Evolutionary conservation across 1,140 invertebrate genomes (phyloP).

Genomic region (Brachionus rubens): DNA sequence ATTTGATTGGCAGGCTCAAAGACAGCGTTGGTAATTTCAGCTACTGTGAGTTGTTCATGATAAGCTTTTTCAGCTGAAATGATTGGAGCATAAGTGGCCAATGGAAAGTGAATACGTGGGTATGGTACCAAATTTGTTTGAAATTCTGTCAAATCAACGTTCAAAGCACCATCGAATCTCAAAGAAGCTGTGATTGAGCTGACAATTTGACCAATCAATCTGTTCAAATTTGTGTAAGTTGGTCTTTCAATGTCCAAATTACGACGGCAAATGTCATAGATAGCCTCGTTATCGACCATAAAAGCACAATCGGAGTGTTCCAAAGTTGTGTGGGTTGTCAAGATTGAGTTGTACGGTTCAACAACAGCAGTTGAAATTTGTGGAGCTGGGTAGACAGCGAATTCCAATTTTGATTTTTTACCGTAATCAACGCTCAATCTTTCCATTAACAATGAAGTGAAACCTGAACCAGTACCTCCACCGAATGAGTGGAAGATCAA

Average conservation of each 20-base stretch:
- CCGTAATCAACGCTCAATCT: conserved; percentile 79
- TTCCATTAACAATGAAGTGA: conserved; percentile 81
- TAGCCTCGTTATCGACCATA: conserved; percentile 77
- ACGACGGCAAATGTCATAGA: conserved; percentile 79
- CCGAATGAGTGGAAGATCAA: conserved; percentile 31
- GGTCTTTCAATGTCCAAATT: conserved; percentile 78
- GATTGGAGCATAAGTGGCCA: conserved; percentile 80
- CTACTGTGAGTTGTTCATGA: conserved; percentile 63
- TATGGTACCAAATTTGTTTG: conserved; percentile 57
- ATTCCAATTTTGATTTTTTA: conserved; percentile 81
- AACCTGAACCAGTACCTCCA: conserved; percentile 68
- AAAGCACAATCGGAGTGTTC: conserved; percentile 58
- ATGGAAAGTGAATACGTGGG: conserved; percentile 67
- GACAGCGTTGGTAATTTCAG: conserved; percentile 64
- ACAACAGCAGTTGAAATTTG: conserved; percentile 64
- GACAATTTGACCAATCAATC: conserved; percentile 78
- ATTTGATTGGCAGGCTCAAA: conserved; percentile 69
- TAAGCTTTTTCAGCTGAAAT: conserved; percentile 48
- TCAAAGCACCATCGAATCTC: conserved; percentile 51
- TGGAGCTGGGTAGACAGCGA: conserved; percentile 79
- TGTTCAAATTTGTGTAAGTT: conserved; percentile 74
- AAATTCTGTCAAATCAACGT: conserved; percentile 53
- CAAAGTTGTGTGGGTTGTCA: conserved; percentile 57
- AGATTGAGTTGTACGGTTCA: conserved; percentile 60
- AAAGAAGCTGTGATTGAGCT: conserved; percentile 78